Conservation (phyloP, 2,113 vertebrate genomes). For the Polypterus senegalus region DNA sequence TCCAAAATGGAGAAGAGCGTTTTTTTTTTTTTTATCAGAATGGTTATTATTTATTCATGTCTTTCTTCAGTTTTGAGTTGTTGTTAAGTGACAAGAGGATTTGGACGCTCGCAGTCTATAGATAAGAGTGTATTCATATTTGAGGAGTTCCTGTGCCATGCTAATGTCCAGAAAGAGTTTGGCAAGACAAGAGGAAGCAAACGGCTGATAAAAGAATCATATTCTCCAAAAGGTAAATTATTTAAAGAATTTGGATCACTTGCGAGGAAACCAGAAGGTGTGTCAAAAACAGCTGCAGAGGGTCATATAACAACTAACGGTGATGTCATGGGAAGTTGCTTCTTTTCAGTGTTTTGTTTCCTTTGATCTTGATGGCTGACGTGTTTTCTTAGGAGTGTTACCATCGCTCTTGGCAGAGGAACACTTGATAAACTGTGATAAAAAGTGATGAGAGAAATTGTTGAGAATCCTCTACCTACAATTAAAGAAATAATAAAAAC, state of each 20-base stretch:
- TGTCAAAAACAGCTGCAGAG: conserved; percentile 33
- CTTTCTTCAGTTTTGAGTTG: too few species aligned
- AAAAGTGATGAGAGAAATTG: conserved; percentile 20
- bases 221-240: conserved; percentile 17
- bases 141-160: conserved; percentile 6
- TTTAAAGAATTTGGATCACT: conserved; percentile 13
- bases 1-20: too few species aligned
- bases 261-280: conserved; percentile 40
- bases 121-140: conserved; percentile 10
- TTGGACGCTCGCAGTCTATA: background rate
- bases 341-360: conserved; percentile 38
- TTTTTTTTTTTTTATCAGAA: too few species aligned
- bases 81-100: background rate
- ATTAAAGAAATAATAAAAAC: background rate
- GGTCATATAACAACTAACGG: conserved; percentile 33
- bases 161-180: conserved; percentile 7
- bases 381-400: conserved; percentile 35
- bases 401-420: conserved; percentile 25
- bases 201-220: conserved; percentile 13
- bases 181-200: background rate
- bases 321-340: conserved; percentile 58
- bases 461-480: conserved; percentile 16
- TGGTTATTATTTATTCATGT: too few species aligned
- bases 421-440: conserved; percentile 7
- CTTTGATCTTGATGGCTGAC: conserved; percentile 42